Conservation (phyloP, 1,140 invertebrate species). For the Drosophila melanogaster region DNA sequence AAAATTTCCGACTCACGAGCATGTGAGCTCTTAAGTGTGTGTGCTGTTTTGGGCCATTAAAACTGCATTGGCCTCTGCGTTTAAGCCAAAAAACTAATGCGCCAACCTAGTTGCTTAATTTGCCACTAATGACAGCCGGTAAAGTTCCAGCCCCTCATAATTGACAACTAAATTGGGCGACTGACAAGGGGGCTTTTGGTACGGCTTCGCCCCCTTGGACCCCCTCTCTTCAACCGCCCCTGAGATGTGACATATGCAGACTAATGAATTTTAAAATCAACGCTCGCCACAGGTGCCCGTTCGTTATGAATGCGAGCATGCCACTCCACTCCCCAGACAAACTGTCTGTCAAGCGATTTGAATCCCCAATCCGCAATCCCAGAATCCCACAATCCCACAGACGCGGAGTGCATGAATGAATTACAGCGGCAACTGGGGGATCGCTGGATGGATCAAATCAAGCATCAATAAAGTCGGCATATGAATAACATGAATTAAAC, state of each 20-base stretch:
- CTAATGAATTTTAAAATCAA: constrained; percentile 85
- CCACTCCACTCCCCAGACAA: constrained; percentile 58
- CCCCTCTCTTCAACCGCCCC: constrained; percentile 10
- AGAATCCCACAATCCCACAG: constrained; percentile 40
- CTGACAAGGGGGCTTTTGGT: constrained; percentile 50
- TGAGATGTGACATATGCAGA: constrained; percentile 79
- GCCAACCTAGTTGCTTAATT: constrained; percentile 55
- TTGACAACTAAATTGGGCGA: constrained; percentile 79
- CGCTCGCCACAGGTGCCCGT: constrained; percentile 76
- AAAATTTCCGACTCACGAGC: constrained; percentile 46
- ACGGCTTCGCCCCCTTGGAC: background rate
- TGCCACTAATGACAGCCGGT: constrained; percentile 48
- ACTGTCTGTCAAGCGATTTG: constrained; percentile 78
- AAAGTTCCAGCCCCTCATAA: constrained; percentile 51
- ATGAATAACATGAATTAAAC: constrained; percentile 83
- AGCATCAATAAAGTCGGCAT: constrained; percentile 82
- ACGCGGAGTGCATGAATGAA: constrained; percentile 75
- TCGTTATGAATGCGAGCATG: constrained; percentile 27
- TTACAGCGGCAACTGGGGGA: constrained; percentile 54
- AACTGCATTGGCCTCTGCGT: constrained; percentile 57
- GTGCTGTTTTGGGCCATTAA: constrained; percentile 55
- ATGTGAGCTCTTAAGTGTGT: constrained; percentile 16
- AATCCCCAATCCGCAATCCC: constrained; percentile 39
- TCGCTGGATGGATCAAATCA: constrained; percentile 68
- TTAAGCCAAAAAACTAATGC: constrained; percentile 8